Conservation (phyloP, 2,797 vertebrate genomes). For the Pangasius larnaudii region DNA sequence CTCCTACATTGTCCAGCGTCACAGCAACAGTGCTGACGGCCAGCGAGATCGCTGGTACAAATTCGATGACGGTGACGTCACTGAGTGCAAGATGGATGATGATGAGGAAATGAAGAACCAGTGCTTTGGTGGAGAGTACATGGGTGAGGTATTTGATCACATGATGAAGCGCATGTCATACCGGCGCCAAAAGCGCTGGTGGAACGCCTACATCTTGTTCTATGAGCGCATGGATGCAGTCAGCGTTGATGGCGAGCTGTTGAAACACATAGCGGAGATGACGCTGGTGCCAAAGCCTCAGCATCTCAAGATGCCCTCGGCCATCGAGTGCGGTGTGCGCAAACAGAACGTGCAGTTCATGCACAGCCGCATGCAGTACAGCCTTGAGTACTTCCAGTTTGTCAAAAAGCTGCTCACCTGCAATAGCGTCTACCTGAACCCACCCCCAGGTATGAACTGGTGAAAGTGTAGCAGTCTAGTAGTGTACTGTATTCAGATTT, state of each 20-base stretch:
- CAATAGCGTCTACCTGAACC: conserved; percentile 98
- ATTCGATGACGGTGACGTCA: conserved; percentile 98
- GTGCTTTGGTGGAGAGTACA: conserved; percentile 98
- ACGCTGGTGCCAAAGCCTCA: conserved; percentile 84
- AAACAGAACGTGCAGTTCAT: conserved; percentile 99
- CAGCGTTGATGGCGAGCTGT: conserved; percentile 88
- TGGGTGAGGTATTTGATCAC: conserved; percentile 99
- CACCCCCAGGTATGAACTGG: conserved; percentile 86
- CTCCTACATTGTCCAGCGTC: conserved; percentile 95
- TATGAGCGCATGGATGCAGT: conserved; percentile 99
- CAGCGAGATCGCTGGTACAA: conserved; percentile 98
- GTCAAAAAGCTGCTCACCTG: conserved; percentile 99
- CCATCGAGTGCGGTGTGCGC: conserved; percentile 95
- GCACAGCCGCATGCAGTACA: conserved; percentile 99
- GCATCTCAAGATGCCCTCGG: conserved; percentile 94
- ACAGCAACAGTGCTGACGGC: conserved; percentile 83
- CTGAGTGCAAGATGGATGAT: conserved; percentile 99
- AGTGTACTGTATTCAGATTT: neutral
- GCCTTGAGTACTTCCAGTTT: conserved; percentile 99
- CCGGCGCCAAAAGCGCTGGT: conserved; percentile 98
- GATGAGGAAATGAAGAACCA: conserved; percentile 99
- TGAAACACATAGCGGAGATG: conserved; percentile 93
- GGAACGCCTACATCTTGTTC: conserved; percentile 99
- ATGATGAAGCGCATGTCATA: conserved; percentile 99
- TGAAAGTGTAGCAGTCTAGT: neutral